A percentile compares a stretch with the other conserved stretches of the same genome.
Evolutionary conservation across 2,113 vertebrate species (phyloP).

Genomic region (Hylia prasina): DNA sequence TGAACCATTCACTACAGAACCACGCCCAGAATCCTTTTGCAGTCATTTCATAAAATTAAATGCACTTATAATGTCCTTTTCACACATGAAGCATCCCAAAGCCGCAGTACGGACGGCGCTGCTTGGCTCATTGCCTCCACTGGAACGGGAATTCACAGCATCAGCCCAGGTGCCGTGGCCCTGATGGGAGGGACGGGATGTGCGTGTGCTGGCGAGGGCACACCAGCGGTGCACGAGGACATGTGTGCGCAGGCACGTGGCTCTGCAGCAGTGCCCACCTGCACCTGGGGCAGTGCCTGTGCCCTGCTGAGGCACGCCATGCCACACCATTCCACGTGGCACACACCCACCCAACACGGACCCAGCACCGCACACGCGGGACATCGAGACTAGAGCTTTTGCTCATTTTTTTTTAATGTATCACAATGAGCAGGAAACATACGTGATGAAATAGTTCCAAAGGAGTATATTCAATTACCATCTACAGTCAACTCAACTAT

Average conservation of each 20-base stretch:
- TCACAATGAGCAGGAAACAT: conserved; percentile 99
- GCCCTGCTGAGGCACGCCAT: not conserved
- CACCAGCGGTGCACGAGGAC: rapidly evolving
- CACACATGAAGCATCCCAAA: not conserved
- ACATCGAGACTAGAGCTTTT: conserved; percentile 76
- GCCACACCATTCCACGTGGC: rapidly evolving
- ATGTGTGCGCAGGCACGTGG: not conserved
- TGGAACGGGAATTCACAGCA: rapidly evolving
- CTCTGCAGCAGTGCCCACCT: not conserved
- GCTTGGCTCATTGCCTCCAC: not conserved
- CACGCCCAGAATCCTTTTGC: not conserved
- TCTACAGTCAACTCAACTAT: conserved; percentile 99
- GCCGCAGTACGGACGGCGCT: rapidly evolving
- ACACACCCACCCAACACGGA: not conserved
- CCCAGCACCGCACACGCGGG: conserved; percentile 42
- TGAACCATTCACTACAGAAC: not conserved
- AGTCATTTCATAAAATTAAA: not conserved
- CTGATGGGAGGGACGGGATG: rapidly evolving
- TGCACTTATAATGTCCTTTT: not conserved
- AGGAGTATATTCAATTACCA: conserved; percentile 99
- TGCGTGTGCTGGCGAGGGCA: rapidly evolving
- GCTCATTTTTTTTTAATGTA: conserved; percentile 99
- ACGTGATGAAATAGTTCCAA: conserved; percentile 99
- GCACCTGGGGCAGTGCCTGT: rapidly evolving
- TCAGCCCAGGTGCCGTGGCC: rapidly evolving